A percentile compares a stretch with the other conserved stretches of the same genome.
Conservation (phyloP, 2,888 invertebrate species). For the Drosophila putrida region DNA sequence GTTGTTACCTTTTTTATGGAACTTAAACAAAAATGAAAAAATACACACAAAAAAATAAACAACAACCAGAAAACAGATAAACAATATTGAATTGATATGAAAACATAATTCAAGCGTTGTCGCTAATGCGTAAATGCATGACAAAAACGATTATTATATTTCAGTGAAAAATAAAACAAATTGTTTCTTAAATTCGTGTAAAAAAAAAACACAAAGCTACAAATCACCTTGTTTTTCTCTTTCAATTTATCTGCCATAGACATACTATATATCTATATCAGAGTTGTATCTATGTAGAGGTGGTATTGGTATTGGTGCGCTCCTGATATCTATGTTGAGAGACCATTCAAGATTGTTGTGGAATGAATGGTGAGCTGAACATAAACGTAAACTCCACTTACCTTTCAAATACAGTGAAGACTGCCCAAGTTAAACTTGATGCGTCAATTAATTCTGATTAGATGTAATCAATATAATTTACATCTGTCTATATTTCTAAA, state of each 20-base stretch:
- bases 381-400: background rate
- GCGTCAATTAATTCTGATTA: background rate
- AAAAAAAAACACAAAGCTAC: conserved; percentile 74
- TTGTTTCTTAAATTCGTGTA: conserved; percentile 82
- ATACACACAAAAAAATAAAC: conserved; percentile 17
- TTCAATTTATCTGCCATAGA: background rate
- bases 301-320: conserved; percentile 2
- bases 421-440: background rate
- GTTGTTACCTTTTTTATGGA: conserved; percentile 72
- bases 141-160: conserved; percentile 79
- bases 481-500: background rate
- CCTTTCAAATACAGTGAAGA: conserved; percentile 5
- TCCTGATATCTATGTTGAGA: conserved; percentile 9
- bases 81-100: conserved; percentile 54
- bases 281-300: background rate
- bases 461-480: background rate
- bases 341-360: conserved; percentile 12
- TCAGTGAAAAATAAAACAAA: conserved; percentile 80
- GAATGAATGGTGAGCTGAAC: conserved; percentile 1
- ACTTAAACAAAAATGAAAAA: conserved; percentile 30
- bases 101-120: conserved; percentile 61
- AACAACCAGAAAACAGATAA: conserved; percentile 19
- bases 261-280: no score
- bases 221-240: conserved; percentile 29
- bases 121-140: conserved; percentile 72